phyloP scores from a whole-genome alignment of 1,140 invertebrate genomes.

The Anoplophora glabripennis region DNA sequence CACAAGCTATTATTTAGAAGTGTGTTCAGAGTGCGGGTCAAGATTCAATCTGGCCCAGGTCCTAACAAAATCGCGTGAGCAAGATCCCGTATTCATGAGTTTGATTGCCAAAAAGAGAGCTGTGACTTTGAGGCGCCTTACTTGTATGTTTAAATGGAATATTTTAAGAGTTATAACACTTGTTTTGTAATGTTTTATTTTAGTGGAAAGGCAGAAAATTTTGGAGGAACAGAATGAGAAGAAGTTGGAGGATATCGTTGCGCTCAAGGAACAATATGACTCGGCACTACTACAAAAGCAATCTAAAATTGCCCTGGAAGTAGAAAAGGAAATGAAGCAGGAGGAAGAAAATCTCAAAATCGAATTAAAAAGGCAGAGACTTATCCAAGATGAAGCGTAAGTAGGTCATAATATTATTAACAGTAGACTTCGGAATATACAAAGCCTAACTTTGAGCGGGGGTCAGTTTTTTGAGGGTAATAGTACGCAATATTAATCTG shows the following conservation, averaged over 20 bases:
- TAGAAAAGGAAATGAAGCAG: slow-evolving; percentile 34
- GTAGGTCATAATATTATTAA: slow-evolving; percentile 14
- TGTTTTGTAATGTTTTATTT: slow-evolving; percentile 12
- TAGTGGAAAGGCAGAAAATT: slow-evolving; percentile 39
- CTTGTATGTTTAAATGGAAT: slow-evolving; percentile 33
- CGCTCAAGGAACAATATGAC: slow-evolving; percentile 40
- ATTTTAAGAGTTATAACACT: background rate
- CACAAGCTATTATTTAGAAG: slow-evolving; percentile 39
- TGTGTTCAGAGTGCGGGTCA: slow-evolving; percentile 35
- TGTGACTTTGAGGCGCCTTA: slow-evolving; percentile 38
- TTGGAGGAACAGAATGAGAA: slow-evolving; percentile 30
- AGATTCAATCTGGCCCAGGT: slow-evolving; percentile 33
- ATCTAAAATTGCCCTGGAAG: slow-evolving; percentile 26
- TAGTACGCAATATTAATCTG: too few relatives aligned
- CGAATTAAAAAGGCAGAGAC: slow-evolving; percentile 33
- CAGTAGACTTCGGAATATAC: background rate
- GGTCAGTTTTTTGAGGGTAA: background rate
- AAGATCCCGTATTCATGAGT: slow-evolving; percentile 28
- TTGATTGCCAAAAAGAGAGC: slow-evolving; percentile 39
- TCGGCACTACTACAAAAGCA: slow-evolving; percentile 39
- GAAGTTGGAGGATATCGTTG: slow-evolving; percentile 34
- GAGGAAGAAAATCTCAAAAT: slow-evolving; percentile 32
- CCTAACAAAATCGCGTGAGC: slow-evolving; percentile 20
- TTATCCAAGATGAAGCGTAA: slow-evolving; percentile 44
- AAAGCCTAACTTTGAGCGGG: too few relatives aligned